Base-by-base conservation (phyloP, 2,888 invertebrate species). In the Ferrisia virgata region DNA sequence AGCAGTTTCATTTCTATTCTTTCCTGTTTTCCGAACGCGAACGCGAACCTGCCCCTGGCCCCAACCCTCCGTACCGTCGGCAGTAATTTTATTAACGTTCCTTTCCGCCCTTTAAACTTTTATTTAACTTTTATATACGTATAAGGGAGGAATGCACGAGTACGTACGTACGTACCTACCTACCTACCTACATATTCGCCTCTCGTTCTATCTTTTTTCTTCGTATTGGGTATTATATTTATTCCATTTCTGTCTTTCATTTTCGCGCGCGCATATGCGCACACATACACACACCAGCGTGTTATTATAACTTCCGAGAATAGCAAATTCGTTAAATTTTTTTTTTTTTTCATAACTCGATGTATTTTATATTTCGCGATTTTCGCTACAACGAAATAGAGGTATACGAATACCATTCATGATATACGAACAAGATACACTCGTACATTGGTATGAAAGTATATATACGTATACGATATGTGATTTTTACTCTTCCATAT, bases 1-100 rank as follows among this genome's bases (percentile, higher is more conserved):
- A n/a, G n/a, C n/a, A n/a, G n/a, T 69, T 78, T 53, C 84, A 79
- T 84, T 58, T 58, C 84, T 40, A 79, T 58, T 84, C 69, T 79
- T 84, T 64, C 84, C 64, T 28, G 39, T 80, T 84, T 69, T 80
- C 39, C 85, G 36, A 76, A 76, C 72, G 36, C 15, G n/a, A n/a
- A n/a, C n/a, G n/a, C 47, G 47, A 47, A 47, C 47, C 47, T 53
- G 22, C 3, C 53, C 53, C 22, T 43, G 22, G 11, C n/a, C 25
- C n/a, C n/a, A 36, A n/a, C n/a, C 78, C 13, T 40, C 40, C 28
- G 15, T 15, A 40, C 13, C 80, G 78, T 78, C 80, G 18, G n/a
- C 18, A 31, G 47, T 80, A 80, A 80, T 80, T 80, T 80, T 80
- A 80, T 80, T 80, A 80, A 80, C 80, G 47, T 80, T 43, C 43